A percentile compares a stretch with the other conserved stretches of the same genome.
These are phyloP conservation scores for Hemistola chrysoprasaria DNA, from an alignment of 2,888 invertebrate species.

Conservation along the genomic window DNA sequence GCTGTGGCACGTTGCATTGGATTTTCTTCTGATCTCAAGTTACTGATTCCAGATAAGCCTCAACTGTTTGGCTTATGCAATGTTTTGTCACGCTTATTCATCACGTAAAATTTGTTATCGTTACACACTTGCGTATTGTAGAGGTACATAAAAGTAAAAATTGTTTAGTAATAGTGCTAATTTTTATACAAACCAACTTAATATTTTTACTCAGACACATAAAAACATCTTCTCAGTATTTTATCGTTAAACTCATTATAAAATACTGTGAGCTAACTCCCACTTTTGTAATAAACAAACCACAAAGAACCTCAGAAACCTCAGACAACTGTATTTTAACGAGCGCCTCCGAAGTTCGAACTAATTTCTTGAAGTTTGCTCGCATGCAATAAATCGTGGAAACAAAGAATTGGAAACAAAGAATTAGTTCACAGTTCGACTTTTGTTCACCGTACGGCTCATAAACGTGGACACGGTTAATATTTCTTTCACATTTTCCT, in stretches of 20 bases:
- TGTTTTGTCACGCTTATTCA: constrained; percentile 8
- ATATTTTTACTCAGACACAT: constrained; percentile 12
- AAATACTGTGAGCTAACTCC: constrained; percentile 15
- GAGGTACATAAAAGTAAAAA: too few species aligned
- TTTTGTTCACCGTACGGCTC: constrained; percentile 54
- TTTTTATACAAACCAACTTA: not conserved
- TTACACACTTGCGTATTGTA: not conserved
- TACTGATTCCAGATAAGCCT: constrained; percentile 52
- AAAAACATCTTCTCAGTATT: constrained; percentile 8
- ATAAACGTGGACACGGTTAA: constrained; percentile 61
- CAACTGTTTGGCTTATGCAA: constrained; percentile 10
- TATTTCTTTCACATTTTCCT: constrained; percentile 61
- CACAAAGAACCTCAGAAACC: constrained; percentile 20
- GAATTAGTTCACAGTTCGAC: constrained; percentile 52
- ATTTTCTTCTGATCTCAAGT: constrained; percentile 61
- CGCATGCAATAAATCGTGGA: constrained; percentile 27
- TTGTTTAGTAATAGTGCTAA: not conserved
- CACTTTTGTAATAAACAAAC: constrained; percentile 21
- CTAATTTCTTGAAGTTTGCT: constrained; percentile 41
- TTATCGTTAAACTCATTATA: constrained; percentile 14
- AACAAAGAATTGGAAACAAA: constrained; percentile 50
- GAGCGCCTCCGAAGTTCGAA: constrained; percentile 33
- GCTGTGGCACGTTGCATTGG: constrained; percentile 33
- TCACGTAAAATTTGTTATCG: not conserved
- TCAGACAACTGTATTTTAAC: constrained; percentile 36